phyloP scores from a whole-genome alignment of 2,888 invertebrate genomes.

The Polylopha cassiicola region DNA sequence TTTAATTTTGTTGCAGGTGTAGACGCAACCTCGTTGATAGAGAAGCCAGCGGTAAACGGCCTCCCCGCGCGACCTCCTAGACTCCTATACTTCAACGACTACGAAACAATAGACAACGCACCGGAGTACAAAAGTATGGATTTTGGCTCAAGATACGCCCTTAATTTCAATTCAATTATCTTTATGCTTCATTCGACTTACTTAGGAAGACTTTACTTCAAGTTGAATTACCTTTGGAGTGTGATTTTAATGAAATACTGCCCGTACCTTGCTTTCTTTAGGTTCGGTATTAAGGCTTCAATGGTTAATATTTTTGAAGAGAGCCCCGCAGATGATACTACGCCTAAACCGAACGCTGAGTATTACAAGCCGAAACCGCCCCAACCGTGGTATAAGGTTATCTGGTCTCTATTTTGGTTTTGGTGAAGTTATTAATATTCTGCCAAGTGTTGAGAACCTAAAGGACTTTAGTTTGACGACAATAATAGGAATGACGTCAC shows the following conservation, averaged over 20 bases:
- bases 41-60: conserved; percentile 42
- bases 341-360: conserved; percentile 52
- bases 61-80: conserved; percentile 39
- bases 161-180: conserved; percentile 36
- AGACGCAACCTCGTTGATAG: conserved; percentile 39
- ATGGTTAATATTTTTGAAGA: conserved; percentile 77
- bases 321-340: conserved; percentile 48
- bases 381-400: conserved; percentile 42
- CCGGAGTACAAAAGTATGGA: conserved; percentile 61
- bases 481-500: too few species aligned
- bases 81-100: conserved; percentile 58
- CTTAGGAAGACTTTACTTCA: conserved; percentile 79
- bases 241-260: conserved; percentile 80
- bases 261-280: conserved; percentile 82
- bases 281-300: conserved; percentile 79
- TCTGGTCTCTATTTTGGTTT: conserved; percentile 44
- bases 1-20: conserved; percentile 49
- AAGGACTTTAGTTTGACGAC: too few species aligned
- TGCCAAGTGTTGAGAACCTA: too few species aligned
- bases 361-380: conserved; percentile 37
- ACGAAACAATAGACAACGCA: conserved; percentile 53
- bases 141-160: conserved; percentile 43
- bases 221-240: conserved; percentile 75
- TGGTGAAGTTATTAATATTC: neutral
- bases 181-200: conserved; percentile 53